Base-by-base conservation (phyloP, 92 coral and sea anemone genomes). In the Zoanthus sansibaricus region DNA sequence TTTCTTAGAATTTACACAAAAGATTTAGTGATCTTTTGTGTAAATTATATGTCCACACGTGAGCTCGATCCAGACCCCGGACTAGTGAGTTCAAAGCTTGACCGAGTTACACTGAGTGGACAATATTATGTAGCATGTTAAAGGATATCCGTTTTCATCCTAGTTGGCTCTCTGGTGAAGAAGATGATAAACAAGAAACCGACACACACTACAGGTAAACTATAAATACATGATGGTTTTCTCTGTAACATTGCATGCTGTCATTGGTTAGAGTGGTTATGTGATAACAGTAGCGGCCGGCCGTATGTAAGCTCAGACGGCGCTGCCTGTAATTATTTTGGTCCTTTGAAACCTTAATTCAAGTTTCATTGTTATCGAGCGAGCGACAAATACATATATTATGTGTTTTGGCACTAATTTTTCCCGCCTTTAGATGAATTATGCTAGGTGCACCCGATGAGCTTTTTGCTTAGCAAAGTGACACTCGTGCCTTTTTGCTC, bases 181-280 rank as follows among this genome's bases (percentile, higher is more conserved):
- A 80, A 13, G 74, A 80, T 6, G 85, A 80, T n/a, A 80, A 80
- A 20, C 85, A 80, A 42, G 85, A 80, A 80, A 80, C 85, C 11
- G 85, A 80, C 7, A 68, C 59, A 6, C 85, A 80, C 14, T 66
- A 80, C 85, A 80, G 85, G 85, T 80, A 44, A 66, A 11, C 7
- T 37, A 16, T 16, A 5, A 14, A 4, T 59, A 11, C 2, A 59
- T 0, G 15, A 15, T 59, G 3, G 15, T 1, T 15, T 15, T 15
- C 17, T 59, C 6, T 15, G 20, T 59, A 59, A 59, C 4, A 14
- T 13, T 59, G 17, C 20, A 61, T 20, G 9, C 68, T 16, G 21
- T 61, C 68, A 9, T 61, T 61, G 21, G 3, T 58, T 49, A 37
- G 42, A 37, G 4, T 37, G 42, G 4, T 37, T 37, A 37, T 25